phyloP scores from a whole-genome alignment of 2,113 vertebrate genomes.

The Oophaga pumilio region DNA sequence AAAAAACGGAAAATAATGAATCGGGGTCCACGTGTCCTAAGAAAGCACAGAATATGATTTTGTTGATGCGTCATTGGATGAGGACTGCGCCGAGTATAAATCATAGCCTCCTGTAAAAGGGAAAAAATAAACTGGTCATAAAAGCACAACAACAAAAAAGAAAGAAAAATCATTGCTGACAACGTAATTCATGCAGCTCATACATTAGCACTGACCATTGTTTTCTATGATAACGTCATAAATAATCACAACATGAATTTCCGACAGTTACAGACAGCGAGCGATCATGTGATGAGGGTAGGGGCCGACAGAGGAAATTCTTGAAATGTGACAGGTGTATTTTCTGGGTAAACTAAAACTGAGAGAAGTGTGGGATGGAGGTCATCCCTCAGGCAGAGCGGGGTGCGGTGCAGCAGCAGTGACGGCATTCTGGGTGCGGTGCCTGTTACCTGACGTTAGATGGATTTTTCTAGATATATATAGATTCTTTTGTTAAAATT shows the following conservation, averaged over 20 bases:
- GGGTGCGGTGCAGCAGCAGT: neutral
- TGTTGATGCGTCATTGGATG: conserved; percentile 72
- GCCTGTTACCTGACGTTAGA: neutral
- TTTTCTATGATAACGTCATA: neutral
- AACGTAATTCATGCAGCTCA: neutral
- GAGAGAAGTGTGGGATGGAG: neutral
- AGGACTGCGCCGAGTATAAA: conserved; percentile 71
- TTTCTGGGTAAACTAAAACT: neutral
- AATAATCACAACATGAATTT: neutral
- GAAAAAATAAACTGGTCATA: conserved; percentile 46
- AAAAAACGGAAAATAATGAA: neutral
- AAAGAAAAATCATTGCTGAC: neutral
- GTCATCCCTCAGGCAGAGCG: neutral
- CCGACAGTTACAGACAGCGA: neutral
- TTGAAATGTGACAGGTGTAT: neutral
- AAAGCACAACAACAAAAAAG: neutral
- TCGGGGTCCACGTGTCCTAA: conserved; percentile 54
- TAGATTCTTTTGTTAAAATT: neutral
- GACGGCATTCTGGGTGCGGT: neutral
- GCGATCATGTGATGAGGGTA: neutral
- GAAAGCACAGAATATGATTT: conserved; percentile 73
- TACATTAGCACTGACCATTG: no score
- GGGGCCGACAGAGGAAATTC: neutral
- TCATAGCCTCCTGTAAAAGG: conserved; percentile 71
- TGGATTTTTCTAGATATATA: neutral